A percentile compares a stretch with the other conserved stretches of the same genome.
Evolutionary conservation across 2,113 vertebrate species (phyloP).

Genomic region (Erinaceus europaeus): DNA sequence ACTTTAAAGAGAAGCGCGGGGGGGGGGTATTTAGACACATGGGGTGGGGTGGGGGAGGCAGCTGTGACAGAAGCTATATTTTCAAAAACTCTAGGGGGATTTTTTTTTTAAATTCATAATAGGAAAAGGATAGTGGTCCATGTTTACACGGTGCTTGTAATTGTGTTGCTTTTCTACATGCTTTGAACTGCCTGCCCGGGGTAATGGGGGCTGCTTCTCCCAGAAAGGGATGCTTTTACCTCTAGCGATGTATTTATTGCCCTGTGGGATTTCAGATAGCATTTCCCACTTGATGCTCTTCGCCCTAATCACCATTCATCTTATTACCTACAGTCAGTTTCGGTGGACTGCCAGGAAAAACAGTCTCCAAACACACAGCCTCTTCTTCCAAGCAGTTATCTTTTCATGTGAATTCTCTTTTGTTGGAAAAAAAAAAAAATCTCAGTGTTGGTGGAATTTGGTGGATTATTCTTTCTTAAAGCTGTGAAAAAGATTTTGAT

Average conservation of each 20-base stretch:
- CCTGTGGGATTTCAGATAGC: constrained; percentile 68
- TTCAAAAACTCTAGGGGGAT: background rate
- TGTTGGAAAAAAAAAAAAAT: constrained; percentile 48
- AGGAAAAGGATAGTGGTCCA: constrained; percentile 11
- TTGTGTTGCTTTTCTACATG: background rate
- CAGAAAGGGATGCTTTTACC: constrained; percentile 57
- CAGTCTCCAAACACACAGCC: too few relatives aligned
- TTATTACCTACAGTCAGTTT: background rate
- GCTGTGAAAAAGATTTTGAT: background rate
- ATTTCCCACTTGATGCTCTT: constrained; percentile 54
- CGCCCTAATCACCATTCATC: background rate
- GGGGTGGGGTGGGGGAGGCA: background rate
- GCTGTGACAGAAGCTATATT: background rate
- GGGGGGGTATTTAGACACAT: background rate
- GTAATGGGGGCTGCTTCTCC: constrained; percentile 52
- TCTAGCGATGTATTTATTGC: constrained; percentile 62
- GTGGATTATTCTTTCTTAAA: background rate
- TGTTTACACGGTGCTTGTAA: background rate
- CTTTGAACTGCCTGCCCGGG: background rate
- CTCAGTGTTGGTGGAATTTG: background rate
- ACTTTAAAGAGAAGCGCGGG: background rate
- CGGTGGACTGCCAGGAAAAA: background rate
- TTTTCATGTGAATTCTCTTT: constrained; percentile 30
- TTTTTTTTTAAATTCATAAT: too few relatives aligned
- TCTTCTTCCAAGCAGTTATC: background rate